Evolutionary conservation across 2,797 vertebrate species (phyloP), one percentile per base, ranked within the genome.

Genomic region (Acestrorhynchus altus): DNA sequence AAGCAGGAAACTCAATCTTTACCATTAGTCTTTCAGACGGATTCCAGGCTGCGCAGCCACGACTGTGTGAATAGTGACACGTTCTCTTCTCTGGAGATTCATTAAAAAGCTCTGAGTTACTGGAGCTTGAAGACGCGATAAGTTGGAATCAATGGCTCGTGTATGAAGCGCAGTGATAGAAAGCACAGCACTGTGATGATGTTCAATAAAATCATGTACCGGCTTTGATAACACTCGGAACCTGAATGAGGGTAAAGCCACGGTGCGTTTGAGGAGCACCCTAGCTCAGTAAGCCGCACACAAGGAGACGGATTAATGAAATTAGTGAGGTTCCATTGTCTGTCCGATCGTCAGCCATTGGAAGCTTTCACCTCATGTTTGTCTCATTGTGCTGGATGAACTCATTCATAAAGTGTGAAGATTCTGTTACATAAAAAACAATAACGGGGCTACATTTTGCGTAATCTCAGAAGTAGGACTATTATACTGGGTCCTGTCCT

Each of bases 1-100:
- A 70, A 46, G 54, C 56, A 67, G 72, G 86, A 85, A 87, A 87
- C 85, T 56, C 77, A 76, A 86, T 85, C 81, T 86, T 72, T 52
- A 72, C 82, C 66, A 78, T 87, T 84, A 86, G 78, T 44, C 57
- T 80, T 72, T 69, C 72, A 74, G 69, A 80, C 76, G 24, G n/a
- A 80, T 83, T 81, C 76, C 72, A 52, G 81, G 69, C 46, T 49
- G 20, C 75, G 75, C 65, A 83, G 76, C 70, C 76, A 76, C 76
- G 72, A 77, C 71, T 42, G 72, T 47, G 70, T n/a, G 66, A 74
- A 68, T 63, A 63, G 73, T n/a, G n/a, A 66, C 74, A 69, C 51
- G 76, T 73, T 63, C 69, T 77, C 57, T 49, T 74, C 75, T 68
- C 39, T 74, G 40, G 54, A 56, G 63, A 68, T 73, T 73, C 56